A percentile compares a stretch with the other conserved stretches of the same genome.
Conservation (phyloP, 2,888 invertebrate genomes). For the Euplexia lucipara region DNA sequence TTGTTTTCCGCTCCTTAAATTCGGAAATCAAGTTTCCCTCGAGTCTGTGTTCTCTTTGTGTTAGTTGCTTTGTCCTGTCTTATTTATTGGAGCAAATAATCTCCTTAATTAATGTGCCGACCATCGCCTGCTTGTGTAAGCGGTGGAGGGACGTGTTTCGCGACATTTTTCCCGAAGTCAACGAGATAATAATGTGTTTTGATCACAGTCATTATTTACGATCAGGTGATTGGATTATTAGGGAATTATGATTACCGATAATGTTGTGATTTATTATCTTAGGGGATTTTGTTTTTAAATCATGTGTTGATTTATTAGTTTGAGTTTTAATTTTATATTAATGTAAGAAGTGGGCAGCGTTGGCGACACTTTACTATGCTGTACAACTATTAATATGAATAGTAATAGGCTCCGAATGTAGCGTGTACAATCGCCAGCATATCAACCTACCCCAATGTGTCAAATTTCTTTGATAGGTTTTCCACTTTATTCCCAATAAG, state of each 20-base stretch:
- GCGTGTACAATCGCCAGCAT: too few relatives aligned
- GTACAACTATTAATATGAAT: too few relatives aligned
- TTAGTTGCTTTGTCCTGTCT: constrained; percentile 34
- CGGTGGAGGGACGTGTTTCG: constrained; percentile 18
- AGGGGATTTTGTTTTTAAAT: neutral
- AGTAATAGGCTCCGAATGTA: too few relatives aligned
- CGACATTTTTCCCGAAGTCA: constrained; percentile 26
- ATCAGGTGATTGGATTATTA: constrained; percentile 1
- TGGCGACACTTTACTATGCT: too few relatives aligned
- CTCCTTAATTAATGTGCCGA: constrained; percentile 51
- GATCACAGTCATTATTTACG: constrained; percentile 4
- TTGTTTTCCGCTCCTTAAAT: constrained; percentile 50
- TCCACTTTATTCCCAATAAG: too few relatives aligned
- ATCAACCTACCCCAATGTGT: too few relatives aligned
- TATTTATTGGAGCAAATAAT: constrained; percentile 63
- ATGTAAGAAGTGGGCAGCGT: too few relatives aligned
- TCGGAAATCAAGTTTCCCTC: constrained; percentile 57
- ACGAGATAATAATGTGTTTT: constrained; percentile 12
- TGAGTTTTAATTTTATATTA: neutral
- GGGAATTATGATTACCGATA: neutral
- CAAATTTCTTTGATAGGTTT: too few relatives aligned
- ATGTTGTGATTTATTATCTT: neutral
- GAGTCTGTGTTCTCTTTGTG: constrained; percentile 50
- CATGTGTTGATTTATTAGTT: neutral
- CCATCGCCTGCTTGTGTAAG: constrained; percentile 19